These are phyloP conservation scores for Myotis yumanensis DNA, from an alignment of 2,113 vertebrate genomes.

Conservation along the genomic window DNA sequence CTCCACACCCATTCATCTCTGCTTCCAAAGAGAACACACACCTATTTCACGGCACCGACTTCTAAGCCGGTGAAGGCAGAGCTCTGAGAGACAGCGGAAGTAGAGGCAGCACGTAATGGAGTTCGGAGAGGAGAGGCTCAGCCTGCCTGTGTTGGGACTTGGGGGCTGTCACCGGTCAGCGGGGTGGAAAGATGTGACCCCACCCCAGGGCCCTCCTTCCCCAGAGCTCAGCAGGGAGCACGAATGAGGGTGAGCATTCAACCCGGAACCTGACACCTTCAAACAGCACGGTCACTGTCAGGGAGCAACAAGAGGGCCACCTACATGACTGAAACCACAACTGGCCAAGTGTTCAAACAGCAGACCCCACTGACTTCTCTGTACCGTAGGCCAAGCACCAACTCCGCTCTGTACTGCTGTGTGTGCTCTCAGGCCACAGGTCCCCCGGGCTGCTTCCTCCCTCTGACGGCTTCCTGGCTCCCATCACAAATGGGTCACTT, in stretches of 20 bases:
- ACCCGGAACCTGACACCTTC: not conserved
- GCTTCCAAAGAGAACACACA: not conserved
- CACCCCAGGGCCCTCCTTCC: not conserved
- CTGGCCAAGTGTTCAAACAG: not conserved
- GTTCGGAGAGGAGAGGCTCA: not conserved
- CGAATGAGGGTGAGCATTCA: not conserved
- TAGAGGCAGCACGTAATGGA: not conserved
- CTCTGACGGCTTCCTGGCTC: constrained; percentile 3
- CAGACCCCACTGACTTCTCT: not conserved
- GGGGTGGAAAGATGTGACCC: not conserved
- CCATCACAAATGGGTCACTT: constrained; percentile 27
- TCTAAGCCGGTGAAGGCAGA: not conserved
- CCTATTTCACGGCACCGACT: not conserved
- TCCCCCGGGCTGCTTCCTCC: not conserved
- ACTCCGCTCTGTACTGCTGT: not conserved
- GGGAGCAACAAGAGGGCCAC: not conserved
- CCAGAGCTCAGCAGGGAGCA: not conserved
- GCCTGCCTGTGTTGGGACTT: not conserved
- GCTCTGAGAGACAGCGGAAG: not conserved
- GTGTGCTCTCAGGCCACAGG: constrained; percentile 51
- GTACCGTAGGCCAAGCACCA: not conserved
- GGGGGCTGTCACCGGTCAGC: not conserved
- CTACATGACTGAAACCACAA: not conserved
- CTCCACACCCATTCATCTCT: not conserved
- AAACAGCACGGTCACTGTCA: not conserved